phyloP scores from a whole-genome alignment of 2,113 vertebrate species.

The Charina bottae region DNA sequence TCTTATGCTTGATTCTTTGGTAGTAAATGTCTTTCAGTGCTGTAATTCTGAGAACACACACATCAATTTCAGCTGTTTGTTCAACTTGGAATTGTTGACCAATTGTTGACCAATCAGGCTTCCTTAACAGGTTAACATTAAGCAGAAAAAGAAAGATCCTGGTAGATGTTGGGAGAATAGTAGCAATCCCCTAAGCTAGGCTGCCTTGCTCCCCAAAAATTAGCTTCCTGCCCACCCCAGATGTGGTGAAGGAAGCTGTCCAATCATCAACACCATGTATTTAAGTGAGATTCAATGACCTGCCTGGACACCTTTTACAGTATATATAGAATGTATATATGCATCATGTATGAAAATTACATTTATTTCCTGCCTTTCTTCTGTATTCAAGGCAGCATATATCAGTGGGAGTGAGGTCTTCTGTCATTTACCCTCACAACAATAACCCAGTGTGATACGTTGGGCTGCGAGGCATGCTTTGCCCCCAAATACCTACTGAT shows the following conservation, averaged over 20 bases:
- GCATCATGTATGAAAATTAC: not conserved
- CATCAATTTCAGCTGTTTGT: not conserved
- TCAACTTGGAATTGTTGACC: constrained; percentile 38
- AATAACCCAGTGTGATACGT: not conserved
- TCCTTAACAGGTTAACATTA: not conserved
- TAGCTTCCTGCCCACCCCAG: not conserved
- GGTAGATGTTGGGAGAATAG: not conserved
- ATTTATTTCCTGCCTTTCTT: not conserved
- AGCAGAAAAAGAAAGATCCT: not conserved
- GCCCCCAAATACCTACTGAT: not conserved
- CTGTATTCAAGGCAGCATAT: not conserved
- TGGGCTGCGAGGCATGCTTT: not conserved
- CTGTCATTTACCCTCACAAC: not conserved
- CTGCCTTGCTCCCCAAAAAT: not conserved
- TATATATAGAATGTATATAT: not conserved
- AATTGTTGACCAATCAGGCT: constrained; percentile 33
- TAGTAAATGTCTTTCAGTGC: not conserved
- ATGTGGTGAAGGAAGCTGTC: not conserved
- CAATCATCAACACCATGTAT: not conserved
- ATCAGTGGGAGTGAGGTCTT: not conserved
- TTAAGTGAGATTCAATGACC: not conserved
- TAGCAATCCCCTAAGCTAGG: not conserved
- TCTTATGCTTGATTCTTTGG: not conserved
- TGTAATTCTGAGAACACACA: not conserved
- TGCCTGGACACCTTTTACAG: not conserved